Conservation (phyloP, 2,797 vertebrate genomes). For the Podargus strigoides region DNA sequence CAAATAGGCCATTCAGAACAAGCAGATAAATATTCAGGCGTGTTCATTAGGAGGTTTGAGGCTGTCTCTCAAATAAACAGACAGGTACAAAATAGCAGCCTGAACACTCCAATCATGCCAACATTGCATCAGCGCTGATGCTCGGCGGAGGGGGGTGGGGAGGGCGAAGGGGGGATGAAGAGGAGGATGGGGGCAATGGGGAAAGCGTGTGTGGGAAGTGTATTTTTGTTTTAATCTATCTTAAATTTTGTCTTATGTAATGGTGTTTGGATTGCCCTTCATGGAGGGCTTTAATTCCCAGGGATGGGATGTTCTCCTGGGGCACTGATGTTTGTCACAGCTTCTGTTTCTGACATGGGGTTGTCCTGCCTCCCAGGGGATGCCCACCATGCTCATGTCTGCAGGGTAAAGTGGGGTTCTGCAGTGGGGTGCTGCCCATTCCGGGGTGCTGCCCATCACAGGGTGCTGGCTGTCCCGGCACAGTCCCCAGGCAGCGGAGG, state of each 20-base stretch:
- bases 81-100: constrained; percentile 23
- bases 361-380: background rate
- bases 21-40: constrained; percentile 23
- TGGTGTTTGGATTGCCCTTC: background rate
- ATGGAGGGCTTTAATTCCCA: background rate
- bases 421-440: no score
- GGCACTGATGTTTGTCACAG: rapidly evolving
- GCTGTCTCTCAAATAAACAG: constrained; percentile 33
- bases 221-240: no score
- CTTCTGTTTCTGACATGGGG: background rate
- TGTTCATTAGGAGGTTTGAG: background rate
- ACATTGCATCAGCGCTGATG: background rate
- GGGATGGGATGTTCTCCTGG: background rate
- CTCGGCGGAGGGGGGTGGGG: background rate
- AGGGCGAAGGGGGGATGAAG: background rate
- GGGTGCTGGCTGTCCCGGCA: background rate
- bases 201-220: rapidly evolving
- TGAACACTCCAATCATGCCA: background rate
- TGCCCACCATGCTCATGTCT: no score
- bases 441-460: no score
- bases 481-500: background rate
- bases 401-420: no score
- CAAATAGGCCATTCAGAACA: background rate
- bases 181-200: background rate
- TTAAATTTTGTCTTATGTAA: background rate